Evolutionary conservation across 2,797 vertebrate genomes (phyloP).

Genomic region (Glyptemys insculpta): DNA sequence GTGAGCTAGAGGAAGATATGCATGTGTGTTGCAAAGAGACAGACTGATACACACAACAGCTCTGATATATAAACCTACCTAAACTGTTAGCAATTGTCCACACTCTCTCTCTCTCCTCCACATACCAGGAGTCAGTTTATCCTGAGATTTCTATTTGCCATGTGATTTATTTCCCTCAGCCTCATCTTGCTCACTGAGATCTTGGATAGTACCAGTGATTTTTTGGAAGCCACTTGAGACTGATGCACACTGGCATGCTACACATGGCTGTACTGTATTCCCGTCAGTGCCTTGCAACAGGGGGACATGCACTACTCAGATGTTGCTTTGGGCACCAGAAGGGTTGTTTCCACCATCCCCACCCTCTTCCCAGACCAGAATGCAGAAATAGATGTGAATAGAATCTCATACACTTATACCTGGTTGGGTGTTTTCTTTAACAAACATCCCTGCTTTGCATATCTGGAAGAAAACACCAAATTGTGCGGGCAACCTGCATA

Average conservation of each 20-base stretch:
- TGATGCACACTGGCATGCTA: background rate
- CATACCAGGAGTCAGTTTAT: background rate
- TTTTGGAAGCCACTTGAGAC: background rate
- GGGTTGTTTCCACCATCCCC: background rate
- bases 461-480: conserved; percentile 16
- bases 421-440: conserved; percentile 11
- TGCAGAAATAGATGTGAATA: background rate
- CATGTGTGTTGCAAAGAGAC: background rate
- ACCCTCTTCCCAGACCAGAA: background rate
- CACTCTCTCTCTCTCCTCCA: background rate
- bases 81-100: fast-evolving
- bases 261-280: background rate
- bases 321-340: background rate
- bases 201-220: fast-evolving
- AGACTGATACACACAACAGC: background rate
- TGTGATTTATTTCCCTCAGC: background rate
- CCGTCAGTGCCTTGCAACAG: background rate
- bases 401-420: background rate
- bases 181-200: background rate
- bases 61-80: background rate
- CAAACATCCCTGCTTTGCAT: background rate
- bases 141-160: background rate
- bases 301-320: fast-evolving
- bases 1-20: background rate
- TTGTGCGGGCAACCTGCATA: background rate